These are phyloP conservation scores for Nomada ferruginata DNA, from an alignment of 2,888 invertebrate species.

Conservation along the genomic window DNA sequence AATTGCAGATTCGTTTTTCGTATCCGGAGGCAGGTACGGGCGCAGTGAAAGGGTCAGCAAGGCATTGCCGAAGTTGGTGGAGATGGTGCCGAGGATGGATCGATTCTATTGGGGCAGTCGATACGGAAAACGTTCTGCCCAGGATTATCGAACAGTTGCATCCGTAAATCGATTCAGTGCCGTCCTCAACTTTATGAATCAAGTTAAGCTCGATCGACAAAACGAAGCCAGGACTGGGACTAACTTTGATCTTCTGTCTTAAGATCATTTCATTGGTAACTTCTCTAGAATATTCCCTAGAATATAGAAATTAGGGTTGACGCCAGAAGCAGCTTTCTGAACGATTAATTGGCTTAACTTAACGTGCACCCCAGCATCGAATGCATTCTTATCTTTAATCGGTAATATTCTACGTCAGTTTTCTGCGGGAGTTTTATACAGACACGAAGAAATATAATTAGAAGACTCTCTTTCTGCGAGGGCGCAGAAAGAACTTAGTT, in stretches of 20 bases:
- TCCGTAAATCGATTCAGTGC: constrained; percentile 63
- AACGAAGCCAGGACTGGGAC: constrained; percentile 22
- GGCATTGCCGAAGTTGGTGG: constrained; percentile 56
- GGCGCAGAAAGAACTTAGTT: too few species aligned
- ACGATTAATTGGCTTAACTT: background rate
- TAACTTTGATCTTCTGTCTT: constrained; percentile 43
- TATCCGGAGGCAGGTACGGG: constrained; percentile 75
- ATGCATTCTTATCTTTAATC: background rate
- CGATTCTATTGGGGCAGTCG: constrained; percentile 81
- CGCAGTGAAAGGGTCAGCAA: constrained; percentile 64
- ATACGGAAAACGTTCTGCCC: constrained; percentile 79
- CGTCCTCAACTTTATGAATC: constrained; percentile 70
- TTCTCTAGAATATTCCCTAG: background rate
- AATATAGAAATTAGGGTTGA: background rate
- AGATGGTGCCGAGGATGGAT: constrained; percentile 76
- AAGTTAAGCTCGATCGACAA: constrained; percentile 35
- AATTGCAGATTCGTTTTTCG: constrained; percentile 38
- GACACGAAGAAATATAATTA: background rate
- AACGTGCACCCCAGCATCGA: constrained; percentile 9
- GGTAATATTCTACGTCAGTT: background rate
- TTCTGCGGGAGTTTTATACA: background rate
- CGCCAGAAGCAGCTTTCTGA: background rate
- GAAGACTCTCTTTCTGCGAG: too few species aligned
- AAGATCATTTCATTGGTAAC: constrained; percentile 29
- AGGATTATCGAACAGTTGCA: constrained; percentile 33